Evolutionary conservation across 2,888 invertebrate genomes (phyloP), one percentile per base, ranked within the genome.

Genomic region (Drosophila aldrichi): DNA sequence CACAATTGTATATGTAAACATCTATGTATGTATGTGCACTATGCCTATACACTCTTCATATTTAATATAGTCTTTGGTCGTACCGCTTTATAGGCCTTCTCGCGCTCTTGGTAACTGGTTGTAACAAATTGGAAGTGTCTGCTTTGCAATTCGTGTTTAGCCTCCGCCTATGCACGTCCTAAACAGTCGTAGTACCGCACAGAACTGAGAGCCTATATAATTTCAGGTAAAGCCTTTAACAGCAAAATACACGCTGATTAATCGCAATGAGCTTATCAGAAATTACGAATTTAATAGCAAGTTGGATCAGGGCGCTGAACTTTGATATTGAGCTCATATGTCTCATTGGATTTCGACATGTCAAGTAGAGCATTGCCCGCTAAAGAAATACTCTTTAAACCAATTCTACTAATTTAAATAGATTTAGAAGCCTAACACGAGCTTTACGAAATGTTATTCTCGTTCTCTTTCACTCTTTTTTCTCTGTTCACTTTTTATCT

Each of bases 221-320:
- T 46, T 40, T 22, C 43, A 32, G 40, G 54, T 62, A 36, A n/a
- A 40, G 46, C 29, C n/a, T 60, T 57, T 40, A 56, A 18, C 32
- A 20, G 48, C 29, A 20, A 51, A 22, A 12, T 34, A 34, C 18
- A 25, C 18, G 18, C 22, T 25, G 43, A 63, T 32, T 54, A 57
- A 46, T 52, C 18, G 46, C 22, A 10, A 32, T 40, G 44, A 14
- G 55, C 73, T 77, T 65, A 77, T 76, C 76, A 62, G 58, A 43
- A 8, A 64, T 52, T 54, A 29, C 16, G 9, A 52, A 65, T 46
- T 66, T 55, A 36, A 20, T 60, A 32, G 3, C 20, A 38, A 49
- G 29, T 66, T 79, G 58, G 64, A 70, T 70, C 66, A 62, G 62
- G 10, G 48, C 64, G 71, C 14, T 74, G 82, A 79, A 82, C 83